Percentiles rank a stretch among this genome's conserved stretches.
phyloP scores from a whole-genome alignment of 2,888 invertebrate genomes.

The Kuschelorhynchus macadamiae region DNA sequence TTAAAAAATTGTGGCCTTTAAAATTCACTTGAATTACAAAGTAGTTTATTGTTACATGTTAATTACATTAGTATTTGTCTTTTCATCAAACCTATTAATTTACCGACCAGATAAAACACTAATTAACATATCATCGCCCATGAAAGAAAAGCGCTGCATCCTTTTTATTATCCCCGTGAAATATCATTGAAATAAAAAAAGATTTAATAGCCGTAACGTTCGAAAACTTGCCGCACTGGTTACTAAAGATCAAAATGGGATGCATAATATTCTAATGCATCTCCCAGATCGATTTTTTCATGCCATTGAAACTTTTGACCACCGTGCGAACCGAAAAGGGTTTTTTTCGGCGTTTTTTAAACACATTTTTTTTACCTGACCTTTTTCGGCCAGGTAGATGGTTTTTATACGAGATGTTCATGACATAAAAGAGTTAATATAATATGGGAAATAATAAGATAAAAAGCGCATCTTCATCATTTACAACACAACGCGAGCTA shows the following conservation, averaged over 20 bases:
- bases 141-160: too few relatives aligned
- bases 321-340: slow-evolving; percentile 49
- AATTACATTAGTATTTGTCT: too few relatives aligned
- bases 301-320: slow-evolving; percentile 48
- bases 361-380: slow-evolving; percentile 46
- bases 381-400: slow-evolving; percentile 43
- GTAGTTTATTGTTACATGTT: too few relatives aligned
- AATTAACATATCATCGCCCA: too few relatives aligned
- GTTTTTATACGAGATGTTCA: slow-evolving; percentile 21
- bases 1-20: too few relatives aligned
- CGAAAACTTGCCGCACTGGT: not conserved
- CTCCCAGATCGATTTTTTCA: slow-evolving; percentile 38
- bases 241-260: slow-evolving; percentile 6
- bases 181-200: too few relatives aligned
- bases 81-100: too few relatives aligned
- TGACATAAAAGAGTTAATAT: slow-evolving; percentile 43
- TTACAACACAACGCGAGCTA: not conserved
- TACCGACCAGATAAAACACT: too few relatives aligned
- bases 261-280: slow-evolving; percentile 17
- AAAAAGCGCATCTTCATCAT: not conserved
- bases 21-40: too few relatives aligned
- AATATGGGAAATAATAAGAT: slow-evolving; percentile 8
- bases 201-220: not conserved
- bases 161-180: too few relatives aligned
- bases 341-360: slow-evolving; percentile 48